Evolutionary conservation across 2,888 invertebrate species (phyloP).

Genomic region (Epinotia nisella): DNA sequence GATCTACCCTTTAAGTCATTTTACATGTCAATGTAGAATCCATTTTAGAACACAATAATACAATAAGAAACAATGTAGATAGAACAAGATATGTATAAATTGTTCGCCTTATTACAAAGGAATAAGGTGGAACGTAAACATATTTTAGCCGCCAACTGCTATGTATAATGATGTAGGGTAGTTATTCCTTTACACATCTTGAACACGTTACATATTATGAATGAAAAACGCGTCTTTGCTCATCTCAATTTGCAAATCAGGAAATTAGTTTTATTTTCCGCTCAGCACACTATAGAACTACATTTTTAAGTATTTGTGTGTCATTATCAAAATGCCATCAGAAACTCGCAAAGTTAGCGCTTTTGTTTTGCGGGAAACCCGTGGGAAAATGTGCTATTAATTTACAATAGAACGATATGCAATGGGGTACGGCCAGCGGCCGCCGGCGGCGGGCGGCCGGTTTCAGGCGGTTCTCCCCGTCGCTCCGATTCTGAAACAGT

Average conservation of each 20-base stretch:
- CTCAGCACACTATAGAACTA: not conserved
- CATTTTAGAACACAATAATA: not conserved
- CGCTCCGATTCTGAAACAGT: not conserved
- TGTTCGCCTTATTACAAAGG: too few relatives aligned
- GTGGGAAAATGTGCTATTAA: slow-evolving; percentile 1
- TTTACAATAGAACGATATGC: not conserved
- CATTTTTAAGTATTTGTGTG: not conserved
- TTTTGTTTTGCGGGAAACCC: not conserved
- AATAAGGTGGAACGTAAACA: too few relatives aligned
- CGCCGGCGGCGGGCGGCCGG: not conserved
- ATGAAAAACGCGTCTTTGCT: not conserved
- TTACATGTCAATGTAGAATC: not conserved
- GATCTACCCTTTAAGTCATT: not conserved
- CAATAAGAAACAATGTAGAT: not conserved
- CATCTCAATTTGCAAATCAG: not conserved
- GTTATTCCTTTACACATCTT: not conserved
- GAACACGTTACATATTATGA: not conserved
- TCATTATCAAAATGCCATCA: not conserved
- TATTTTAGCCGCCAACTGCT: too few relatives aligned
- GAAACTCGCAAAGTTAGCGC: not conserved
- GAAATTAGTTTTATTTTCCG: not conserved
- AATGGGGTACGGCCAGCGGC: not conserved
- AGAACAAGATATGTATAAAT: too few relatives aligned
- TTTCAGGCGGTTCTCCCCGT: not conserved
- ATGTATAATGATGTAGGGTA: too few relatives aligned